phyloP scores from a whole-genome alignment of 2,888 invertebrate genomes.

The Hemicrepidius hirtus region DNA sequence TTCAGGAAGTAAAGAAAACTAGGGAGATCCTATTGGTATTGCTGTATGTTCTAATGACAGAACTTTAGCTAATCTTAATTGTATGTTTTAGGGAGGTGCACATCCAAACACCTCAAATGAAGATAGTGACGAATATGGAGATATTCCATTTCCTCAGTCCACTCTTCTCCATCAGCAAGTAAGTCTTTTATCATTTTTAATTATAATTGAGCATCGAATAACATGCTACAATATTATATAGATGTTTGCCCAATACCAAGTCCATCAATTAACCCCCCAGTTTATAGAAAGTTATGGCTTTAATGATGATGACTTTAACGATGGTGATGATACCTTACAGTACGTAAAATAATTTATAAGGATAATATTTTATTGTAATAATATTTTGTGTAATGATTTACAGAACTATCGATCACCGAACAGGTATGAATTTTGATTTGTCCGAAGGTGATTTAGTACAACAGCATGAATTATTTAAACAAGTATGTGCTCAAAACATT shows the following conservation, averaged over 20 bases:
- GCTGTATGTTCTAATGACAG: neutral
- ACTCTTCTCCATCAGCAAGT: constrained; percentile 74
- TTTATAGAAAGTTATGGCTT: constrained; percentile 79
- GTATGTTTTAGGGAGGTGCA: constrained; percentile 67
- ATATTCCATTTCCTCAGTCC: constrained; percentile 73
- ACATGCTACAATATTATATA: constrained; percentile 59
- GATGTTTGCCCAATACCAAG: constrained; percentile 78
- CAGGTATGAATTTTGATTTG: constrained; percentile 71
- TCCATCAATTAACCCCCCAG: constrained; percentile 77
- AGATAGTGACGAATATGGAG: constrained; percentile 73
- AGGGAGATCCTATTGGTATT: constrained; percentile 68
- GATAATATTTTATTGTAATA: neutral
- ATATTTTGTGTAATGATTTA: constrained; percentile 10
- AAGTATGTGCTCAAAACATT: constrained; percentile 72
- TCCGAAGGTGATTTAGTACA: constrained; percentile 72
- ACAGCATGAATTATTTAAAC: constrained; percentile 77
- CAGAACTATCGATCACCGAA: constrained; percentile 67
- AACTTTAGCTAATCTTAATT: too few relatives aligned
- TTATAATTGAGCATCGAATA: neutral
- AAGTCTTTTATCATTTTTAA: constrained; percentile 45
- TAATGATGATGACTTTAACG: constrained; percentile 78
- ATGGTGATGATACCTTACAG: constrained; percentile 75
- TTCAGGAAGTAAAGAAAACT: constrained; percentile 66
- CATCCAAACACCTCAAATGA: constrained; percentile 73
- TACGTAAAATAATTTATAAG: constrained; percentile 66